Evolutionary conservation across 1,140 invertebrate genomes (phyloP).

Genomic region (Ctenoplectra terminalis): DNA sequence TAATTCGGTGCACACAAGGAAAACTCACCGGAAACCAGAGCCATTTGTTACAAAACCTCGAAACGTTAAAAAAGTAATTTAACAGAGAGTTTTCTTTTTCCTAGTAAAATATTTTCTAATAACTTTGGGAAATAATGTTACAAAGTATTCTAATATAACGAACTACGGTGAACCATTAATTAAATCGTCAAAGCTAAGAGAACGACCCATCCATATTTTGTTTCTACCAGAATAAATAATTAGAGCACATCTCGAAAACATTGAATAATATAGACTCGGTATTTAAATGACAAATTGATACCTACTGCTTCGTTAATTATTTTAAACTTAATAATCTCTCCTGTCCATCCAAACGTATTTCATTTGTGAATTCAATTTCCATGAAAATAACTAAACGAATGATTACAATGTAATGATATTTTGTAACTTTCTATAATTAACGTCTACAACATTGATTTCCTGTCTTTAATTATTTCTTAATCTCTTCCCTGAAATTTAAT

Average conservation of each 20-base stretch:
- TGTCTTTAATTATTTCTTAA: neutral
- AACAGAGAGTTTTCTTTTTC: neutral
- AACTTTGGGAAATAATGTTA: neutral
- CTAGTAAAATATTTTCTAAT: neutral
- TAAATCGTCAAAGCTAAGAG: neutral
- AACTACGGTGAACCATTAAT: neutral
- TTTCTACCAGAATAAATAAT: slow-evolving; percentile 4
- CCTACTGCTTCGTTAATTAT: slow-evolving; percentile 21
- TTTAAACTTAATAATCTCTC: slow-evolving; percentile 24
- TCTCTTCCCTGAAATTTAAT: neutral
- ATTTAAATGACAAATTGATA: slow-evolving; percentile 5
- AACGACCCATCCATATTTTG: neutral
- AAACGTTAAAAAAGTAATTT: slow-evolving; percentile 39
- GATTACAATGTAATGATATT: neutral
- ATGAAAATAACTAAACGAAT: neutral
- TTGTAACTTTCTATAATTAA: slow-evolving; percentile 1
- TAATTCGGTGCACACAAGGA: slow-evolving; percentile 21
- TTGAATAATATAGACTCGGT: neutral
- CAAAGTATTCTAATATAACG: neutral
- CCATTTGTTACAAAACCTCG: neutral
- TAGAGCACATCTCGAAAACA: neutral
- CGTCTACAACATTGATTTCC: neutral
- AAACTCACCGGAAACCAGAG: neutral
- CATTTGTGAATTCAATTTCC: neutral
- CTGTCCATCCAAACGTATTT: neutral